A percentile compares a stretch with the other conserved stretches of the same genome.
Evolutionary conservation across 2,888 invertebrate genomes (phyloP).

Genomic region (Megaustenia siamemsis): DNA sequence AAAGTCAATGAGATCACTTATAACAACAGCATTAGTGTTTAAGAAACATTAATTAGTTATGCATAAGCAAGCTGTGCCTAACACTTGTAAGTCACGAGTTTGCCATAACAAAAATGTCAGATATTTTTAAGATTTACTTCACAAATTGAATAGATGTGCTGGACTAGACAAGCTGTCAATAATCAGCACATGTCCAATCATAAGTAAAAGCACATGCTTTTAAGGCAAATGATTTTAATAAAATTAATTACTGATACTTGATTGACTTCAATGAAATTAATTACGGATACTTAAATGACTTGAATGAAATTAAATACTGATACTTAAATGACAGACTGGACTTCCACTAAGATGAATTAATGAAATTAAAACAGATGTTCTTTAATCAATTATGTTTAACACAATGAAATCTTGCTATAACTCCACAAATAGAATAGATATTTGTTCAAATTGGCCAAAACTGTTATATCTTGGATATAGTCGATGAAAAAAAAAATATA

Average conservation of each 20-base stretch:
- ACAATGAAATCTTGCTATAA: too few relatives aligned
- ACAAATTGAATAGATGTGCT: background rate
- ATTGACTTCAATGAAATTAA: background rate
- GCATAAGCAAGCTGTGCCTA: conserved; percentile 19
- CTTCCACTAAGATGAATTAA: too few relatives aligned
- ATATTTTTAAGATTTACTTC: background rate
- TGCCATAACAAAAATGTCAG: background rate
- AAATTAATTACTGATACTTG: background rate
- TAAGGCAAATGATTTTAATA: conserved; percentile 6
- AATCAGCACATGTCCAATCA: background rate
- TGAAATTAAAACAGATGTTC: too few relatives aligned
- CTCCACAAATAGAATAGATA: too few relatives aligned
- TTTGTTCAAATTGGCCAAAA: too few relatives aligned
- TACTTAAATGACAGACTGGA: background rate
- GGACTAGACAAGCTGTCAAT: background rate
- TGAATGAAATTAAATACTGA: background rate
- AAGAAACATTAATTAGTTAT: background rate
- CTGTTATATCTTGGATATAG: too few relatives aligned
- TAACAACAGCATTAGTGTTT: background rate
- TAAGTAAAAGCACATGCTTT: conserved; percentile 34
- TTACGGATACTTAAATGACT: too few relatives aligned
- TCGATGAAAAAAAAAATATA: too few relatives aligned
- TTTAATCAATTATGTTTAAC: too few relatives aligned
- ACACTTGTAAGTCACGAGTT: background rate
- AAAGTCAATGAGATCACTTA: background rate